phyloP scores from a whole-genome alignment of 1,140 invertebrate genomes.

The Eulimnadia texana region DNA sequence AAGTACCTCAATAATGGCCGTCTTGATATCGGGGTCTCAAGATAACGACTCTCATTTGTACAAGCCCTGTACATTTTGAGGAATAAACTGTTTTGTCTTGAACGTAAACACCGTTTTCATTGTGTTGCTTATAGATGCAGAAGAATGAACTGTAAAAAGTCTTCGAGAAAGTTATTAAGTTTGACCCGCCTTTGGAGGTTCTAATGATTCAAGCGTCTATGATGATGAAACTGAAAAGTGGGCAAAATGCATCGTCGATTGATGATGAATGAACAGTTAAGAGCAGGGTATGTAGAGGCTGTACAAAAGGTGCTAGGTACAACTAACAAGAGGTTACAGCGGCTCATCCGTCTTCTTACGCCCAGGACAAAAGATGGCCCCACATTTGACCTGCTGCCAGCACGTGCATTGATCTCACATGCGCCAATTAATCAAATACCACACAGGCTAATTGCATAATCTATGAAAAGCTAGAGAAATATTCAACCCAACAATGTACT shows the following conservation, averaged over 20 bases:
- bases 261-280: not conserved
- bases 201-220: not conserved
- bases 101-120: too few species aligned
- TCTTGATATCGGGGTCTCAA: too few species aligned
- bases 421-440: not conserved
- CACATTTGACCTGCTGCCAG: not conserved
- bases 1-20: too few species aligned
- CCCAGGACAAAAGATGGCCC: not conserved
- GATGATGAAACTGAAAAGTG: not conserved
- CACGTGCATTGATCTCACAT: not conserved
- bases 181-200: not conserved
- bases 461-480: not conserved
- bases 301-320: not conserved
- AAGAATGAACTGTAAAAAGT: too few species aligned
- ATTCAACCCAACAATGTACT: too few species aligned
- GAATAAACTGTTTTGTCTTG: too few species aligned
- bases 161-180: not conserved
- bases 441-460: not conserved
- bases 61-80: too few species aligned
- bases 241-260: not conserved
- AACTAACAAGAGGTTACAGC: not conserved
- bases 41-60: too few species aligned
- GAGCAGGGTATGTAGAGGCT: not conserved
- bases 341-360: not conserved
- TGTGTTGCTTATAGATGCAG: too few species aligned